Evolutionary conservation across 2,797 vertebrate species (phyloP).

Genomic region (Dendrocincla fuliginosa): DNA sequence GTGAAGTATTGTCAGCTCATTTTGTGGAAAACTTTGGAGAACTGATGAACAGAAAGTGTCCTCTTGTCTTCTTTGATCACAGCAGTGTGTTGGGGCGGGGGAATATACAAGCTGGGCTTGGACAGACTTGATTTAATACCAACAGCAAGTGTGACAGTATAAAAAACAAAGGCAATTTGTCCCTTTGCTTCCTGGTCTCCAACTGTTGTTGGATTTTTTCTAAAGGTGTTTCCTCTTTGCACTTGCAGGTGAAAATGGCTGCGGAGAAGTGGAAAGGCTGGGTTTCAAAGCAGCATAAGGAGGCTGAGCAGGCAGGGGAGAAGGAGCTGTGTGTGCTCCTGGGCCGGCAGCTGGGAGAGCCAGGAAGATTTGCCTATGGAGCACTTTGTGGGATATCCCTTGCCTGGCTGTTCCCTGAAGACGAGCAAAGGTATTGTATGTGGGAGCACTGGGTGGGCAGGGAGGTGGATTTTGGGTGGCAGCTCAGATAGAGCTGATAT

Average conservation of each 20-base stretch:
- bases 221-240: not conserved
- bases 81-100: not conserved
- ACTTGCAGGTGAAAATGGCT: conserved; percentile 61
- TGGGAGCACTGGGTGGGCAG: not conserved
- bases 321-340: not conserved
- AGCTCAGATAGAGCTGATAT: not conserved
- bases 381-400: conserved; percentile 86
- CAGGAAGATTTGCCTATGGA: conserved; percentile 86
- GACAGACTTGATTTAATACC: not conserved
- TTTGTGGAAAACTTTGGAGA: not conserved
- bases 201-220: not conserved
- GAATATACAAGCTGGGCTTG: not conserved
- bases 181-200: not conserved
- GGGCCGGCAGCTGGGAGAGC: conserved; percentile 80
- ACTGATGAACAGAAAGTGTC: not conserved
- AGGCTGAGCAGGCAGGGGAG: conserved; percentile 5
- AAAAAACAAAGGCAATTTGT: not conserved
- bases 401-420: conserved; percentile 83
- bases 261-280: not conserved
- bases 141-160: not conserved
- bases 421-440: conserved; percentile 83
- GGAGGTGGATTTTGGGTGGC: not conserved
- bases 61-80: not conserved
- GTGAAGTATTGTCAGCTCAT: not conserved
- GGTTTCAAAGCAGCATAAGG: not conserved